Base-by-base conservation (phyloP, 2,888 invertebrate genomes). In the Ariolimax columbianus region DNA sequence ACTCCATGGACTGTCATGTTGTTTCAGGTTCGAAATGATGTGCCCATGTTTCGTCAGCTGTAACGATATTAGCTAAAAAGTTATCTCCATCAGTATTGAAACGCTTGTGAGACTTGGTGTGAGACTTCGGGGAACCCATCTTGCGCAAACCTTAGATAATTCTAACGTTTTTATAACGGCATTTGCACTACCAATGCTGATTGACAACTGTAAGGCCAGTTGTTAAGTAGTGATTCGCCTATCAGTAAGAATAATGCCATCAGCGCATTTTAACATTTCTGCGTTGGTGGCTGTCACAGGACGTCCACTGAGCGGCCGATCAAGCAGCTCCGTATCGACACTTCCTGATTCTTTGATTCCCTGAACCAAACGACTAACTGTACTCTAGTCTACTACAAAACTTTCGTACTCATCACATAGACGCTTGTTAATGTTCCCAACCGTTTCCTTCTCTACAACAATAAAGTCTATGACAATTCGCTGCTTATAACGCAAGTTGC, bases 41-140 rank as follows among this genome's bases (percentile, higher is more conserved):
- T 73, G 73, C 43, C 43, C 43, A 73, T 43, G 73, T 73, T n/a
- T 73, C 43, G n/a, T 73, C 73, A n/a, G 43, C 43, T 43, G n/a
- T n/a, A 43, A 43, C n/a, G 73, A 73, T 73, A 26, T 73, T 73
- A 30, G 73, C 43, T 11, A 73, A 40, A 73, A 40, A 43, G 11
- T 73, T 73, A 4, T 73, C 73, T 73, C 43, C 73, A 43, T 73
- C 73, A 43, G 30, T 43, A 73, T 43, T 73, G 73, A 73, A n/a
- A 73, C 73, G 26, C 73, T n/a, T 43, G 14, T 26, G 43, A n/a
- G 73, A 14, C 30, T n/a, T 43, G n/a, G 43, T 43, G n/a, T 73
- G 73, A 73, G 73, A 73, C 47, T 43, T 73, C 73, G 73, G 30
- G 40, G 43, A 73, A 73, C 40, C n/a, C 43, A 73, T 73, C 73